Evolutionary conservation across 2,113 vertebrate genomes (phyloP), one percentile per base, ranked within the genome.

Genomic region (Donacobius atricapilla): DNA sequence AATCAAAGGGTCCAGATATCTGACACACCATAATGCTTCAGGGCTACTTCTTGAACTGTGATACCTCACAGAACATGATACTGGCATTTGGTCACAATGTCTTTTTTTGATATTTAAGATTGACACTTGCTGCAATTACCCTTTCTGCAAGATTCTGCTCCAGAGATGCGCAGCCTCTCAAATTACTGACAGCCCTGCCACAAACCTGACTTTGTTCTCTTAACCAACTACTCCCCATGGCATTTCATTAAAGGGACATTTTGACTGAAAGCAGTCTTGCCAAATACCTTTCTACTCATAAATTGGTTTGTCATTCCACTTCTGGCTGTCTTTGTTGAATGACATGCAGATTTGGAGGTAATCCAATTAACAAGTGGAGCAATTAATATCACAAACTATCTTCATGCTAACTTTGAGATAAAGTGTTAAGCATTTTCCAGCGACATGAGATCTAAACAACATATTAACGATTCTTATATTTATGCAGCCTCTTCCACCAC

Each of bases 121-220:
- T 93, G 96, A 94, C 94, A 93, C 96, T 96, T 89, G 75, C 85
- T 82, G 94, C 94, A 97, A 98, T 98, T 97, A 97, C 94, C 96
- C 97, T 98, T 97, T 97, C 97, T 17, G 13, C 80, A 66, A 89
- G 88, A 95, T 95, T 71, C 95, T 97, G 95, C 94, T 96, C 91
- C 93, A 48, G 65, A 97, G 96, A 96, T 77, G 89, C 28, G 1
- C 27, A 56, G 83, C 96, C 96, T 97, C 97, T 97, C 96, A 96
- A 97, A 96, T 98, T 97, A 97, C 97, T 87, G 94, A 91, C 95
- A 96, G 87, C 92, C 76, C 79, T 89, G 56, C 94, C 94, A 97
- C 97, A 98, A 97, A 95, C 88, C 96, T 95, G 92, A 97, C 97
- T 98, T 98, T 98, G 98, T 98, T 97, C 97, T 96, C 87, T 83